Evolutionary conservation across 2,888 invertebrate genomes (phyloP), one percentile per base, ranked within the genome.

Genomic region (Nomada lathburiana): DNA sequence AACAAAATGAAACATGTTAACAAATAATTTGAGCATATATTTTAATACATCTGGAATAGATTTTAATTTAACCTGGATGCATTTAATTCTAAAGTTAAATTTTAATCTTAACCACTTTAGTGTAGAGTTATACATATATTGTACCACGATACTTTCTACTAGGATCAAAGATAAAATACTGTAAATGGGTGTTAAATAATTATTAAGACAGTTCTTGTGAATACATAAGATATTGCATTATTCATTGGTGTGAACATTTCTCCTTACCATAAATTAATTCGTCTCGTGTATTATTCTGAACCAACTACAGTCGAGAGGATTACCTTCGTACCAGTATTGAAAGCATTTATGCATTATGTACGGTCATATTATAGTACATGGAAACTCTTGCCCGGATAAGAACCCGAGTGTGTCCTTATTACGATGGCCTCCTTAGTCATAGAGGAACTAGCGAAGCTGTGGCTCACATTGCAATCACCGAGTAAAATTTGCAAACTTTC

Each of bases 401-500:
- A 53, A 67, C 20, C 16, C 9, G 36, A 63, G n/a, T 26, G 29
- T 18, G 53, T 57, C 42, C 73, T 82, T 74, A 57, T 78, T 83
- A 53, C 29, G 47, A 44, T 76, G 20, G 57, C 62, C 72, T 62
- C 64, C 59, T 76, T 84, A 76, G 4, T 64, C 53, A 57, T 53
- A 47, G 18, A 69, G 60, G 64, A 18, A 42, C 52, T 36, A 53
- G 59, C 9, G 11, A 42, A n/a, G 13, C 29, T 74, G 57, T 57
- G 23, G 42, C 52, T 42, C 29, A 52, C 50, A 55, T 68, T 26
- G 26, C 7, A 23, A 70, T 63, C 26, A n/a, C 26, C 68, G 55
- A n/a, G 23, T 47, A 63, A 68, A 76, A 68, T 57, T 73, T 44
- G 42, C 55, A 42, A 52, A 68, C 74, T 84, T 74, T 81, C 73